Percentiles rank a stretch among this genome's conserved stretches.
Conservation (phyloP, 2,113 vertebrate species). For the Lophochroa leadbeateri region DNA sequence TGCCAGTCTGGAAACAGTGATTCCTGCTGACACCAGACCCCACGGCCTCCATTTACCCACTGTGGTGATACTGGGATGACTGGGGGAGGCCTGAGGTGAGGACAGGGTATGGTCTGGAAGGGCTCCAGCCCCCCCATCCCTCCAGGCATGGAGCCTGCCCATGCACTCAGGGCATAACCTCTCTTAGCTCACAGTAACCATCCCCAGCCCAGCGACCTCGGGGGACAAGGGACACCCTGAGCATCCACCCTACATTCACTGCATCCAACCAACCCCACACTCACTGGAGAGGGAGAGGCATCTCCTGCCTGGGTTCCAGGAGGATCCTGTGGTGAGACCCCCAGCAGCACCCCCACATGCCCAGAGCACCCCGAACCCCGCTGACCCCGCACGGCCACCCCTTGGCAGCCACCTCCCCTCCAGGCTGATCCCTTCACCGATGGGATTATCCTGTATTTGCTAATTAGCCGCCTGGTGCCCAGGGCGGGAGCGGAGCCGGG, state of each 20-base stretch:
- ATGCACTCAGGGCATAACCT: neutral
- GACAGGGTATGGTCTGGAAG: accelerated
- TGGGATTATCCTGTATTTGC: neutral
- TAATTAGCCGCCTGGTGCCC: neutral
- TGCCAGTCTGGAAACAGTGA: neutral
- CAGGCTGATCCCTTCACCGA: neutral
- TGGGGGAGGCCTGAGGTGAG: neutral
- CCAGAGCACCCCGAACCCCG: accelerated
- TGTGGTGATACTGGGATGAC: neutral
- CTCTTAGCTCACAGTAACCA: neutral
- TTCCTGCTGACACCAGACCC: neutral
- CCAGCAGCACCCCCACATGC: accelerated
- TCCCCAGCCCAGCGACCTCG: neutral
- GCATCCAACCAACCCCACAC: neutral
- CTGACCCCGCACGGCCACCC: accelerated
- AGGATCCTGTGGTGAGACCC: neutral
- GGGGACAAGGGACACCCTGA: accelerated
- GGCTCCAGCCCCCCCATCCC: neutral
- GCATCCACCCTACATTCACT: neutral
- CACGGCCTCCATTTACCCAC: accelerated
- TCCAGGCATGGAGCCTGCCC: neutral
- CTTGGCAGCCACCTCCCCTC: neutral
- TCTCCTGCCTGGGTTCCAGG: neutral
- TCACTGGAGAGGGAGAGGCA: accelerated
- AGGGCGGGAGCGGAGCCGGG: neutral